Evolutionary conservation across 53 echinoderm and acorn worm genomes (phyloP).

Genomic region (Mesocentrotus franciscanus): DNA sequence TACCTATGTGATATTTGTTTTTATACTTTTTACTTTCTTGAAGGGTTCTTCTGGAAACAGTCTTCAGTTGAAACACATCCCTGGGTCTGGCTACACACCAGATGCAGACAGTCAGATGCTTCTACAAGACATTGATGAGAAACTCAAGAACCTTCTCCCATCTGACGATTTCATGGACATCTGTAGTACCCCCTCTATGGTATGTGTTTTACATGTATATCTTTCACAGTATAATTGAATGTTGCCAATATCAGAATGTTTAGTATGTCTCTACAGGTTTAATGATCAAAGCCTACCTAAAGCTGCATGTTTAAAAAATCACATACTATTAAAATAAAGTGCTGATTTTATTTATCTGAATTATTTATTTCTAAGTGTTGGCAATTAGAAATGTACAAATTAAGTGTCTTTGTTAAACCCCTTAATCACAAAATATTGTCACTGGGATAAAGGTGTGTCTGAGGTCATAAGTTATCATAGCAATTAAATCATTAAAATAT

Average conservation of each 20-base stretch:
- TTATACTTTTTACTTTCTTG: not conserved
- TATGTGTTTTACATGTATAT: conserved; percentile 51
- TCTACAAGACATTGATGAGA: conserved; percentile 85
- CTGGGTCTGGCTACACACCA: conserved; percentile 86
- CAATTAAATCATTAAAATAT: not conserved
- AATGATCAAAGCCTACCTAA: too few species aligned
- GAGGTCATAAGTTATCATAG: not conserved
- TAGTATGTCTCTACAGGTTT: too few species aligned
- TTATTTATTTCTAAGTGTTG: too few species aligned
- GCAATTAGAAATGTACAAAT: not conserved
- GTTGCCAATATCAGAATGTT: too few species aligned
- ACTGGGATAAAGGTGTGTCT: not conserved
- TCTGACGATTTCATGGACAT: conserved; percentile 85
- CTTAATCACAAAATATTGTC: not conserved
- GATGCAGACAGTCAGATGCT: conserved; percentile 77
- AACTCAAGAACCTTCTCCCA: conserved; percentile 89
- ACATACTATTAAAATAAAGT: too few species aligned
- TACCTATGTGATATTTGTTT: too few species aligned
- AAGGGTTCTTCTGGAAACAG: conserved; percentile 61
- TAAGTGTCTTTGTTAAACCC: not conserved
- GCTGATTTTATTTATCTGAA: too few species aligned
- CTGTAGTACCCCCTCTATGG: conserved; percentile 89
- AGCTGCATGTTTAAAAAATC: too few species aligned
- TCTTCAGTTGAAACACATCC: conserved; percentile 66
- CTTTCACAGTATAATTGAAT: not conserved